Conservation (phyloP, 2,888 invertebrate species). For the Latrodectus hesperus region DNA sequence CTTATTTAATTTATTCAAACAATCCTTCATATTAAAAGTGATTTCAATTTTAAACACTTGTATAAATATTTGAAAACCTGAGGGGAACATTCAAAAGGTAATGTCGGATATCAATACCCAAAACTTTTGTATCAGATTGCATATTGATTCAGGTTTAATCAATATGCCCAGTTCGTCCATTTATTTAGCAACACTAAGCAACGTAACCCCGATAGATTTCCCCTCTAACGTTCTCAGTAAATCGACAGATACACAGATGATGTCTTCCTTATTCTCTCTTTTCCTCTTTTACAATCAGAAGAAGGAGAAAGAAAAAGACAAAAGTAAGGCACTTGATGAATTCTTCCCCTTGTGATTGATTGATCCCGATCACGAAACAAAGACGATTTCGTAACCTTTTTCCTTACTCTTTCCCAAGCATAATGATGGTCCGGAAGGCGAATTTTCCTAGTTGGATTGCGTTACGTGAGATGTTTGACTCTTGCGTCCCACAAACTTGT, state of each 20-base stretch:
- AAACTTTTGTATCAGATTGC: conserved; percentile 48
- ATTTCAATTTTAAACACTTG: too few species aligned
- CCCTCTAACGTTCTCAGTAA: conserved; percentile 33
- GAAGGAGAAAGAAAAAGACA: conserved; percentile 27
- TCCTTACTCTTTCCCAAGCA: conserved; percentile 29
- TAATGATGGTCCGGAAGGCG: conserved; percentile 37
- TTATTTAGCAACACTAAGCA: conserved; percentile 37
- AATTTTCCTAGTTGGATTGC: conserved; percentile 38
- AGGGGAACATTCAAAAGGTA: background rate
- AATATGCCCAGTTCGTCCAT: conserved; percentile 25
- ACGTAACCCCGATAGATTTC: conserved; percentile 53
- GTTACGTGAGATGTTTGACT: conserved; percentile 57
- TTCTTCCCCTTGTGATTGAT: conserved; percentile 50
- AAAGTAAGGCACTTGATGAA: conserved; percentile 50
- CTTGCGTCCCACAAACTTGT: conserved; percentile 40
- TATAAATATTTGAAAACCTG: background rate
- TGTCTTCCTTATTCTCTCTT: conserved; percentile 25
- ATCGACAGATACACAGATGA: conserved; percentile 57
- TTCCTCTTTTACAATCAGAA: conserved; percentile 36
- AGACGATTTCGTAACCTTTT: conserved; percentile 55
- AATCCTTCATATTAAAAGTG: too few species aligned
- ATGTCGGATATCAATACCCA: conserved; percentile 22
- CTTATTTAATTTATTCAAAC: too few species aligned
- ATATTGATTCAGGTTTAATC: conserved; percentile 47
- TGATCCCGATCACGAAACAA: conserved; percentile 52